These are phyloP conservation scores for Nannobrachium achirus DNA, from an alignment of 2,113 vertebrate genomes.

Conservation along the genomic window DNA sequence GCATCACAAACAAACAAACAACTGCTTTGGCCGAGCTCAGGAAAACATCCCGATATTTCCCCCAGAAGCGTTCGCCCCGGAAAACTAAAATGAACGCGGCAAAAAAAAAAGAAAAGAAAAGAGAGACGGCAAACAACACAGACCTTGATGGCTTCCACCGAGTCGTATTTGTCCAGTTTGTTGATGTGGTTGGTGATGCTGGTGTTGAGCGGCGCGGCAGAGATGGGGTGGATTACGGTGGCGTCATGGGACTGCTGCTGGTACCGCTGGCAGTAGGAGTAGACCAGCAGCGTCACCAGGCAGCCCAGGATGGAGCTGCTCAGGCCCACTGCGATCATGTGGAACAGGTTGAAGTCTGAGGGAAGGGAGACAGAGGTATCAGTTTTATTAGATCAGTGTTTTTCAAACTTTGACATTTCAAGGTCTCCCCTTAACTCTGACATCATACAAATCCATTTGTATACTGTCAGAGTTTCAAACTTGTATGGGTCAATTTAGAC, in stretches of 20 bases:
- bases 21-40: no score
- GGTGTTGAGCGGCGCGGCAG: conserved; percentile 93
- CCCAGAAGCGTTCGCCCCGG: neutral
- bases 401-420: no score
- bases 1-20: conserved; percentile 13
- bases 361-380: conserved; percentile 3
- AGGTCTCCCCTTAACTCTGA: no score
- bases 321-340: conserved; percentile 95
- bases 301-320: conserved; percentile 97
- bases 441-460: no score
- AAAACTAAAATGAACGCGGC: neutral
- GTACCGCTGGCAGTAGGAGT: conserved; percentile 95
- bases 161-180: conserved; percentile 97
- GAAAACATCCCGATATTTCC: neutral
- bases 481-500: no score
- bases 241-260: conserved; percentile 95
- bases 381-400: no score
- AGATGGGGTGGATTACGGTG: conserved; percentile 96
- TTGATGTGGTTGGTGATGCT: conserved; percentile 99
- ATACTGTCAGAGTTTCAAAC: no score
- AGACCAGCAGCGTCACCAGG: conserved; percentile 92
- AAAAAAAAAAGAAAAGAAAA: no score
- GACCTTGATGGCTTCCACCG: conserved; percentile 98
- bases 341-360: conserved; percentile 96
- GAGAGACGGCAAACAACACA: conserved; percentile 40